Conservation (phyloP, 2,113 vertebrate genomes). For the Notiomystis cincta region DNA sequence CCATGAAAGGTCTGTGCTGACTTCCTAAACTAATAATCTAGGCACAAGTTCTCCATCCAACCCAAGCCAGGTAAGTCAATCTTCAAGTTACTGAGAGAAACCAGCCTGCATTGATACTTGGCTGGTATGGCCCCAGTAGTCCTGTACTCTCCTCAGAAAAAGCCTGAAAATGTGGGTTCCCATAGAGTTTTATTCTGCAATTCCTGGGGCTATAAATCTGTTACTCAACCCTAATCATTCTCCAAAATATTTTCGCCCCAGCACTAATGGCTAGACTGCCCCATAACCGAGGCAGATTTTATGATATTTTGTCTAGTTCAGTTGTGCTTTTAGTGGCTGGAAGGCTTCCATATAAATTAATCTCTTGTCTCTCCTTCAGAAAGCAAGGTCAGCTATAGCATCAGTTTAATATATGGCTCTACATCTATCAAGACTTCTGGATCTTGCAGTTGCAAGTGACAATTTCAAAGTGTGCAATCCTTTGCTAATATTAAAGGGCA, state of each 20-base stretch:
- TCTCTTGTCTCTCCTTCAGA: constrained; percentile 6
- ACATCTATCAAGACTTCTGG: neutral
- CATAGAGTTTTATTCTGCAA: neutral
- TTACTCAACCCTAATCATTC: neutral
- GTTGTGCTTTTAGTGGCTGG: neutral
- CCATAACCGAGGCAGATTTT: neutral
- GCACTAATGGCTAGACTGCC: neutral
- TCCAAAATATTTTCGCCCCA: constrained; percentile 5
- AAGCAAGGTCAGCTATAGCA: constrained; percentile 13
- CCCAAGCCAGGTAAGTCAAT: neutral
- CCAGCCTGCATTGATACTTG: neutral
- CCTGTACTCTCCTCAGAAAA: neutral
- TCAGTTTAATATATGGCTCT: neutral
- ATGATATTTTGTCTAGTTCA: constrained; percentile 9
- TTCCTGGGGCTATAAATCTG: neutral
- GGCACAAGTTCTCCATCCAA: neutral
- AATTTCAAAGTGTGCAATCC: neutral
- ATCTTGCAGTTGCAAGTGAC: neutral
- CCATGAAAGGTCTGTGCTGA: neutral
- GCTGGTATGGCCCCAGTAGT: neutral
- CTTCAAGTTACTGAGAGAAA: neutral
- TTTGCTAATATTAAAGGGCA: neutral
- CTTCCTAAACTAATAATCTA: neutral
- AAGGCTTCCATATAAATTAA: constrained; percentile 26
- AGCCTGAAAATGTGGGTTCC: neutral